Base-by-base conservation (phyloP, 2,113 vertebrate species). In the Noctilio leporinus region DNA sequence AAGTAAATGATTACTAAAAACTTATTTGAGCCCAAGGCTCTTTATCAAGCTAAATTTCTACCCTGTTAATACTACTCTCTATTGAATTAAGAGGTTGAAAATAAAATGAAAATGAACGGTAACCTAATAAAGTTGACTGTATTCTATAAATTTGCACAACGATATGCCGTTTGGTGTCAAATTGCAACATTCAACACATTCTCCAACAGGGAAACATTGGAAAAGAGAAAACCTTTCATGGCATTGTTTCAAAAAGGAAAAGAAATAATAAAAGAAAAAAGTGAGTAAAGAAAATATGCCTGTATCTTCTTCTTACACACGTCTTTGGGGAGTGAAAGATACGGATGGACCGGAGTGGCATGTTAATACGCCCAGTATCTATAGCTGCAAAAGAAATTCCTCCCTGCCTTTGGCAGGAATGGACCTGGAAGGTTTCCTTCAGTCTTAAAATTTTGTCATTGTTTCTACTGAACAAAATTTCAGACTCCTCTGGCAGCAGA, bases 401-500 rank as follows among this genome's bases (percentile, higher is more conserved):
- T 35, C 55, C 33, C 26, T 45, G 43, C 49, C 26, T 40, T 67
- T 82, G 91, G 57, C 51, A 45, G 53, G 62, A 38, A 30, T 19
- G 15, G 6, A 40, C 91, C 69, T 76, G 35, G 53, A 84, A 93
- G 53, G 2, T 70, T 85, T 91, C 67, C 24, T 62, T 43, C 49
- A 38, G 35, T 16, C 55, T 96, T 55, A 72, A 80, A 69, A 73
- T 95, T 43, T 75, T 38, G 3, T 59, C 24, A 65, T 86, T 84
- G 3, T 92, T 96, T 86, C 40, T 57, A 84, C 76, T 69, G 78
- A 83, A n/a, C 33, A 75, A 47, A 86, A 86, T 93, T 69, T 91
- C 73, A 89, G 55, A 82, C 20, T 47, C 80, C 30, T 85, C 87
- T 96, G 96, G 96, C 78, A 69, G 43, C 14, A 26, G 51, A 70